These are phyloP conservation scores for Vireo griseus DNA, from an alignment of 2,797 vertebrate genomes.

Conservation along the genomic window DNA sequence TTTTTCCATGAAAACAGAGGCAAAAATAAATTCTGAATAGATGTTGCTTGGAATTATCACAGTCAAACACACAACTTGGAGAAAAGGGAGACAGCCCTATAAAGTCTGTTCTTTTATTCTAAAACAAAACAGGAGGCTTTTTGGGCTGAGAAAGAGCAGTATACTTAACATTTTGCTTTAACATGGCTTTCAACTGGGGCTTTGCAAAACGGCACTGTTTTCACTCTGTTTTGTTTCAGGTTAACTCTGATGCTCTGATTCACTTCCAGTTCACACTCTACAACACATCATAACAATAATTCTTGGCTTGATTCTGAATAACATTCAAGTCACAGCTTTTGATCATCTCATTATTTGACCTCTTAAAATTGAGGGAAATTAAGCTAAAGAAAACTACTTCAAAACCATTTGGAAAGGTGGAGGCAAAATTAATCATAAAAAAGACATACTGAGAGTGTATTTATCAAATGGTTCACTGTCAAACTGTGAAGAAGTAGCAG, in stretches of 20 bases:
- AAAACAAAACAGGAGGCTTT: background rate
- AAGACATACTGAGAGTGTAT: background rate
- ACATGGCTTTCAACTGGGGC: background rate
- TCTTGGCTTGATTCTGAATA: background rate
- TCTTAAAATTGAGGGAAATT: background rate
- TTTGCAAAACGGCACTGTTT: background rate
- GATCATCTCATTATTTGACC: background rate
- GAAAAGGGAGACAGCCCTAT: background rate
- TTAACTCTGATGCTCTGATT: background rate
- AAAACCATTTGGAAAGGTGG: background rate
- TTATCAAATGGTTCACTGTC: constrained; percentile 15
- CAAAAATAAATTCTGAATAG: background rate
- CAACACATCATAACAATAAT: background rate
- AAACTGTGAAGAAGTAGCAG: constrained; percentile 19
- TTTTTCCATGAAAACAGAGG: background rate
- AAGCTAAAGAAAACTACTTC: background rate
- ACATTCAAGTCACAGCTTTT: background rate
- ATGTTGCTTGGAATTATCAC: background rate
- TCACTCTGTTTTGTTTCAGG: constrained; percentile 6
- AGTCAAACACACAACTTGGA: background rate
- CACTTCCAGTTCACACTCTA: background rate
- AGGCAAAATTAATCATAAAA: background rate
- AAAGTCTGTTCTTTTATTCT: background rate
- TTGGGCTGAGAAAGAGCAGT: constrained; percentile 15
- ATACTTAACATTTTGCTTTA: constrained; percentile 12